These are phyloP conservation scores for Nymphalis c-album DNA, from an alignment of 2,888 invertebrate genomes.

Conservation along the genomic window DNA sequence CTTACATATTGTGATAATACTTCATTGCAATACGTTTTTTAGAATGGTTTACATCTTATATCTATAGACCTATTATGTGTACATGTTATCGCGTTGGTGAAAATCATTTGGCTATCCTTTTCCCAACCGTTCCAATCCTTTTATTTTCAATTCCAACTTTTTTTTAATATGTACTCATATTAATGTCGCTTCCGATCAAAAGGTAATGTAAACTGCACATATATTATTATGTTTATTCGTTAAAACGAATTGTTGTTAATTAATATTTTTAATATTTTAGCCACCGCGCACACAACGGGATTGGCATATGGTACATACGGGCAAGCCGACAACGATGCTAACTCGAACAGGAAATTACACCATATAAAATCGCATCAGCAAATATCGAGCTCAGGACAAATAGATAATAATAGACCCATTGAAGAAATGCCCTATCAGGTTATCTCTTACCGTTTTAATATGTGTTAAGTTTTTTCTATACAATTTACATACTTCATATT, in stretches of 20 bases:
- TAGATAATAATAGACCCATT: slow-evolving; percentile 64
- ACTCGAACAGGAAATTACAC: slow-evolving; percentile 68
- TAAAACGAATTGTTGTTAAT: slow-evolving; percentile 14
- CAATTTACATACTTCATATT: background rate
- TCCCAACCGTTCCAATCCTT: slow-evolving; percentile 53
- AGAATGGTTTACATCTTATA: slow-evolving; percentile 4
- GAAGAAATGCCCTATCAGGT: slow-evolving; percentile 85
- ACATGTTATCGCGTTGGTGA: slow-evolving; percentile 75
- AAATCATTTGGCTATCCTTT: slow-evolving; percentile 63
- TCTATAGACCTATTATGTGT: slow-evolving; percentile 44
- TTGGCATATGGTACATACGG: slow-evolving; percentile 83
- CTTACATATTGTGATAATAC: slow-evolving; percentile 27
- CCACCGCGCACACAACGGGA: slow-evolving; percentile 78
- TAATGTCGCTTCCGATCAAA: slow-evolving; percentile 13
- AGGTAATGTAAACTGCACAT: slow-evolving; percentile 36
- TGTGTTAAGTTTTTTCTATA: background rate
- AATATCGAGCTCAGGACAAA: slow-evolving; percentile 68
- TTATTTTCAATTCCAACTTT: slow-evolving; percentile 4
- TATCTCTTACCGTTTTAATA: slow-evolving; percentile 18
- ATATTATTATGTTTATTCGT: slow-evolving; percentile 14
- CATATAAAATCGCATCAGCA: slow-evolving; percentile 77
- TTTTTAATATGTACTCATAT: background rate
- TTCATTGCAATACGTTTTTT: slow-evolving; percentile 14
- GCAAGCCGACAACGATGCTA: slow-evolving; percentile 64
- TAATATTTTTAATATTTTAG: slow-evolving; percentile 55